phyloP scores from a whole-genome alignment of 2,113 vertebrate species.

The Ptilorrhoa leucosticta region DNA sequence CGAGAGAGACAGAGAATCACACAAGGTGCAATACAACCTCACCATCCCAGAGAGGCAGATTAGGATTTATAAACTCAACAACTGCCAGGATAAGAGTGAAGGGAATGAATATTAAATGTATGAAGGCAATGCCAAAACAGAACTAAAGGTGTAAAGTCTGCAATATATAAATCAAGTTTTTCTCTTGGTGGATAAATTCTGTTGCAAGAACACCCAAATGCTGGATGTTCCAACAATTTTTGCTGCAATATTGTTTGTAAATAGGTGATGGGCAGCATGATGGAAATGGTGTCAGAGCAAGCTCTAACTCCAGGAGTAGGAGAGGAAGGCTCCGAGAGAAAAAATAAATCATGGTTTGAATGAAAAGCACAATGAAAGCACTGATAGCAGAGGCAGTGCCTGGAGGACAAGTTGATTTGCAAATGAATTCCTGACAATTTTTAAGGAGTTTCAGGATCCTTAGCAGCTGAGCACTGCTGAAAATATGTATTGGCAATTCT shows the following conservation, averaged over 20 bases:
- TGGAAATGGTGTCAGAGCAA: background rate
- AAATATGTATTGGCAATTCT: background rate
- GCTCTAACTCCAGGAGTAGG: background rate
- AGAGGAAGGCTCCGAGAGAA: background rate
- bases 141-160: background rate
- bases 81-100: background rate
- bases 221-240: background rate
- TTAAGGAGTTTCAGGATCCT: background rate
- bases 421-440: background rate
- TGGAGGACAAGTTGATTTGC: background rate
- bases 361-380: background rate
- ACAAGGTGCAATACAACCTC: background rate
- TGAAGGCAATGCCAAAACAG: background rate
- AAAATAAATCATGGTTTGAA: background rate
- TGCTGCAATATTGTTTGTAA: background rate
- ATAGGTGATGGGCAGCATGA: background rate
- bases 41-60: background rate
- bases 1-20: background rate
- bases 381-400: background rate
- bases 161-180: background rate
- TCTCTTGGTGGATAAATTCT: background rate
- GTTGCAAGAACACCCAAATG: background rate
- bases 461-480: background rate
- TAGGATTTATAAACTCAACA: constrained; percentile 29
- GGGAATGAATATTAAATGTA: background rate